Percentiles rank a stretch among this genome's conserved stretches.
Evolutionary conservation across 1,140 invertebrate species (phyloP).

Genomic region (Drosophila takahashii): DNA sequence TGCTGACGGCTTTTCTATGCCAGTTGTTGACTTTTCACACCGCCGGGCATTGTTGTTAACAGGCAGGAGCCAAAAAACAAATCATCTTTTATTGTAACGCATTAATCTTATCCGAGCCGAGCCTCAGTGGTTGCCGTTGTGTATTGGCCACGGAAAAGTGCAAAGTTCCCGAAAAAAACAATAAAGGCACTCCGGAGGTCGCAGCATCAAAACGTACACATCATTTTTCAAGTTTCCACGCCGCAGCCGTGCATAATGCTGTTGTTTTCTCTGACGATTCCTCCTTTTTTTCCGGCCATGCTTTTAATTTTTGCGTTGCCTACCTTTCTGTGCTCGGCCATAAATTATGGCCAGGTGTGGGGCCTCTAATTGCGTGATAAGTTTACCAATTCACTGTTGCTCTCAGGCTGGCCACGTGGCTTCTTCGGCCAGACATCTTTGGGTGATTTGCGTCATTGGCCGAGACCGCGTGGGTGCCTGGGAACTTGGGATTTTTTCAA

Average conservation of each 20-base stretch:
- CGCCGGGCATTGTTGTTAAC: conserved; percentile 43
- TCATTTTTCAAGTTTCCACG: conserved; percentile 48
- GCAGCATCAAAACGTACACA: conserved; percentile 20
- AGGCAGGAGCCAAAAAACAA: conserved; percentile 58
- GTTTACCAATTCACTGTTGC: conserved; percentile 67
- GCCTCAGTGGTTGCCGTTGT: conserved; percentile 8
- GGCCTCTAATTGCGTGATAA: conserved; percentile 77
- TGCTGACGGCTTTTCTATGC: conserved; percentile 53
- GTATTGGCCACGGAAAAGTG: conserved; percentile 50
- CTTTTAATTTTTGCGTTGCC: conserved; percentile 60
- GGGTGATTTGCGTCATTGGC: conserved; percentile 58
- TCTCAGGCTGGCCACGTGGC: conserved; percentile 7
- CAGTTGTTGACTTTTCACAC: conserved; percentile 75
- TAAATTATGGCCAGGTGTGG: conserved; percentile 72
- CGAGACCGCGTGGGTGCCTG: not conserved
- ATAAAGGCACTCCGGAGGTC: not conserved
- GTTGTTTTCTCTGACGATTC: conserved; percentile 4
- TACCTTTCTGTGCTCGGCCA: conserved; percentile 51
- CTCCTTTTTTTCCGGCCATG: not conserved
- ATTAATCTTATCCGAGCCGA: conserved; percentile 65
- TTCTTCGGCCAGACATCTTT: conserved; percentile 24
- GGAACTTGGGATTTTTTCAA: conserved; percentile 26
- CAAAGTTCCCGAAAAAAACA: conserved; percentile 52
- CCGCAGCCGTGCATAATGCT: conserved; percentile 14
- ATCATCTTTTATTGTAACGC: conserved; percentile 80